Percentiles rank a stretch among this genome's conserved stretches.
Evolutionary conservation across 2,797 vertebrate species (phyloP).

Genomic region (Chelonia mydas): DNA sequence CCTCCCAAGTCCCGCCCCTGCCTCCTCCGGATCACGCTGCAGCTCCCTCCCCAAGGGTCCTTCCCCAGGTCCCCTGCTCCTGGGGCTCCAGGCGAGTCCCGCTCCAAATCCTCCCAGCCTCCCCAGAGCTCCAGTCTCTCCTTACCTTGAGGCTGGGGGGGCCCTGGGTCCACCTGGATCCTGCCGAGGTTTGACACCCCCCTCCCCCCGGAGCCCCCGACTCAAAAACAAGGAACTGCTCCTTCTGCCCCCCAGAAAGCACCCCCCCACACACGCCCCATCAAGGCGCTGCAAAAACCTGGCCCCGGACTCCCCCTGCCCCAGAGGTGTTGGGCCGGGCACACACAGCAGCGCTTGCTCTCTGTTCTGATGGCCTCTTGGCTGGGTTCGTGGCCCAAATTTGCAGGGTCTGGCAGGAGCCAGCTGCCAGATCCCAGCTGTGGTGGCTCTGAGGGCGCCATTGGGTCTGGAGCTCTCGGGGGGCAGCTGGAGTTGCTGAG

Average conservation of each 20-base stretch:
- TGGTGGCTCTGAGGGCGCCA: neutral
- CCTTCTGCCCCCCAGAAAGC: neutral
- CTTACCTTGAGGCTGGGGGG: accelerated
- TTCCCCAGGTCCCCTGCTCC: neutral
- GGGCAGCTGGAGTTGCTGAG: neutral
- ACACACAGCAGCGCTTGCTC: too few relatives aligned
- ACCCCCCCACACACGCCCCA: too few relatives aligned
- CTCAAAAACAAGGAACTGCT: neutral
- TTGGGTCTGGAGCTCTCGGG: neutral
- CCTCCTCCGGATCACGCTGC: neutral
- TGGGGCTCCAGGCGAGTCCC: neutral
- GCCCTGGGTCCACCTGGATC: neutral
- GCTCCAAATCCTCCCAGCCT: neutral
- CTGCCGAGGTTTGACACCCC: neutral
- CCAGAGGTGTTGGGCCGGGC: too few relatives aligned
- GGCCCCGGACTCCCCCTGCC: neutral
- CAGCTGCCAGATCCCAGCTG: neutral
- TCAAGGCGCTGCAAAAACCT: too few relatives aligned
- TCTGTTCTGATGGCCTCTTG: neutral
- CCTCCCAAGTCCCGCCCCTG: constrained; percentile 61
- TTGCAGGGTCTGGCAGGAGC: neutral
- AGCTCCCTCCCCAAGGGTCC: neutral
- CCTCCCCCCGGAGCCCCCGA: too few relatives aligned
- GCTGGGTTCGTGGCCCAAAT: neutral
- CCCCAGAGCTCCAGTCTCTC: accelerated